Base-by-base conservation (phyloP, 2,113 vertebrate genomes). In the Bos indicus region DNA sequence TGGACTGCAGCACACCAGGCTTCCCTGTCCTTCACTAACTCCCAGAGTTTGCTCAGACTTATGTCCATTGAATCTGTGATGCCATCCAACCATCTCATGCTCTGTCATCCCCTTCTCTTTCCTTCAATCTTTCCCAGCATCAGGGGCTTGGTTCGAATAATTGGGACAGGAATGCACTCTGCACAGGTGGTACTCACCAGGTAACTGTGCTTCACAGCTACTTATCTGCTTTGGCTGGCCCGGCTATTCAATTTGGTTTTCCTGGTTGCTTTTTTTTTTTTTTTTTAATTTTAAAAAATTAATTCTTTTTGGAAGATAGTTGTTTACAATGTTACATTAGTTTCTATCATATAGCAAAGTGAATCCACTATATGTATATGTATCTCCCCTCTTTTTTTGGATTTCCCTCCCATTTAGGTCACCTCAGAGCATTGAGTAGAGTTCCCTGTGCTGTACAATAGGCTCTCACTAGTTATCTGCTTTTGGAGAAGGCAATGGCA, bases 161-260 rank as follows among this genome's bases (percentile, higher is more conserved):
- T 4, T 36, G 56, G 54, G 23, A 36, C 12, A 82, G 2, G 21
- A 52, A 25, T 17, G 7, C 3, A 1, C 40, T 54, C 36, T 0
- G 0, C 36, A 7, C 11, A 4, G 36, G 86, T 13, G 23, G 2
- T 7, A 1, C 21, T 28, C 13, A 13, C 51, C 30, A 2, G 0
- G 15, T 26, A 62, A 2, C 33, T 25, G 48, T 30, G 28, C 51
- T 36, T 60, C 60, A 3, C 6, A 23, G 8, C 2, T 19, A 19
- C 28, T 48, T 11, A 3, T 6, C 11, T 1, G 0, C 54, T 30
- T 51, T 56, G 36, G 46, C 16, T 28, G 2, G 5, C 16, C 1
- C 11, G 4, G 21, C 46, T 48, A 2, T 23, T 90, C n/a, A 6
- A 3, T 11, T 30, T 4, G 30, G 56, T 56, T 84, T 94, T 52